Conservation (phyloP, 2,113 vertebrate genomes). For the Chunga burmeisteri region DNA sequence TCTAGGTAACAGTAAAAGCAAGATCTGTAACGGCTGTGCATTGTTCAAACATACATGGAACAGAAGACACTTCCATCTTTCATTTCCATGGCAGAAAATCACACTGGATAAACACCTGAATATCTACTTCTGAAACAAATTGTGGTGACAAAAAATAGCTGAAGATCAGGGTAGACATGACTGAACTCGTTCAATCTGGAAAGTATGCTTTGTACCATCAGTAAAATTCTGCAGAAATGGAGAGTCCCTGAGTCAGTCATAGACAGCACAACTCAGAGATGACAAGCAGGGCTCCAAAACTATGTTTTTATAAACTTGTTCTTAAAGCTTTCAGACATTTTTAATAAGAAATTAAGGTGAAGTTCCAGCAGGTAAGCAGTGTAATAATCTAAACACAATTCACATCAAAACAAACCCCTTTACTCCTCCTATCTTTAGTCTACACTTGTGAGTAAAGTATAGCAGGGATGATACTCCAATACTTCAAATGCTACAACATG, state of each 20-base stretch:
- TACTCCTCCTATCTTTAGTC: not conserved
- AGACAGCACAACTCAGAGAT: not conserved
- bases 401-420: not conserved
- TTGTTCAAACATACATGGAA: not conserved
- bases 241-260: not conserved
- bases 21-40: not conserved
- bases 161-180: not conserved
- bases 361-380: not conserved
- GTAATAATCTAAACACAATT: not conserved
- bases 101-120: not conserved
- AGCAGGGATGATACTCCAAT: not conserved
- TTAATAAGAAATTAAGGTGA: not conserved
- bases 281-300: not conserved
- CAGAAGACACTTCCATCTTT: not conserved
- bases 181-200: not conserved
- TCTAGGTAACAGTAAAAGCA: not conserved
- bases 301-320: not conserved
- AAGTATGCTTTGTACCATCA: not conserved
- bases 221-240: not conserved
- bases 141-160: not conserved
- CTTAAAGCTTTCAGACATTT: not conserved
- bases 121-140: not conserved
- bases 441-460: not conserved
- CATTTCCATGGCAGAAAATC: not conserved
- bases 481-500: not conserved